Evolutionary conservation across 2,113 vertebrate genomes (phyloP).

Genomic region (Lagopus leucura): DNA sequence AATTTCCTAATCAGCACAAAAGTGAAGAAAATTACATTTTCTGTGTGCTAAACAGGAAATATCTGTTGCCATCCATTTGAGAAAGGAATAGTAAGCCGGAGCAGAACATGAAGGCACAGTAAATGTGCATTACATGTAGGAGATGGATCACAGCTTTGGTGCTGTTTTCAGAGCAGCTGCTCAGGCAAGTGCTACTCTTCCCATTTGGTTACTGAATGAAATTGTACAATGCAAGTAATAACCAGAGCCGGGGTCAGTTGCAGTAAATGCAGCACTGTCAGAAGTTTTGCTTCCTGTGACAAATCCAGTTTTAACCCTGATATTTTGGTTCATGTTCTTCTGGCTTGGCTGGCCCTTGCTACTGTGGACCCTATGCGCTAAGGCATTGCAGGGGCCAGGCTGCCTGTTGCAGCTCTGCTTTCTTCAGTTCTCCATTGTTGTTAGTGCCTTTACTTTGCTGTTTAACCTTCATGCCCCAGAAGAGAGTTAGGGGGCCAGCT

Average conservation of each 20-base stretch:
- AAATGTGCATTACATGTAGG: background rate
- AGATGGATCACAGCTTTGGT: background rate
- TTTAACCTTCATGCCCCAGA: background rate
- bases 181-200: background rate
- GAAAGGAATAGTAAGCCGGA: background rate
- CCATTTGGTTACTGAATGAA: background rate
- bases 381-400: background rate
- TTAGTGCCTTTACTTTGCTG: background rate
- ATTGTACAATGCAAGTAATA: background rate
- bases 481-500: background rate
- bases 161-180: background rate
- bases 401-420: background rate
- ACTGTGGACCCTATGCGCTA: background rate
- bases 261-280: background rate
- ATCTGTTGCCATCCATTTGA: background rate
- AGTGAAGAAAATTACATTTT: background rate
- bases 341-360: background rate
- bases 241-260: background rate
- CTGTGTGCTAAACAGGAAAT: background rate
- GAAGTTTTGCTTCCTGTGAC: accelerated
- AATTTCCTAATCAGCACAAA: background rate
- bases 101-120: background rate
- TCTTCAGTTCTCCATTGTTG: background rate
- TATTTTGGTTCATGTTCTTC: background rate
- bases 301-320: background rate